Percentiles rank a stretch among this genome's conserved stretches.
phyloP scores from a whole-genome alignment of 1,140 invertebrate genomes.

The Marisa cornuarietis region DNA sequence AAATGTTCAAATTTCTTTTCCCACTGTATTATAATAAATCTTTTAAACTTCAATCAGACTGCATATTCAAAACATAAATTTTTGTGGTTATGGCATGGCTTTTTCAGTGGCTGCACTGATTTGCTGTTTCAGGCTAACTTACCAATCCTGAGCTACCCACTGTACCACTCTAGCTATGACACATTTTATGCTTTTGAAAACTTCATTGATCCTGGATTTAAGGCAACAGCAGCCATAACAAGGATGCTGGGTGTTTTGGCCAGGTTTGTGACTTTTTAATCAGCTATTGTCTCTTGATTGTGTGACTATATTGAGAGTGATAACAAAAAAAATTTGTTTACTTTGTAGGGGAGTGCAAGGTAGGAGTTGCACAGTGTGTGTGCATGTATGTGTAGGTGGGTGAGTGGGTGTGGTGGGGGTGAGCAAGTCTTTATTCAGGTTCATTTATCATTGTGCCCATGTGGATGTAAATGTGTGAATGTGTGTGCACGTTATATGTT shows the following conservation, averaged over 20 bases:
- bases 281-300: too few species aligned
- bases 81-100: too few species aligned
- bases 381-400: constrained; percentile 5
- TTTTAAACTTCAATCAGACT: constrained; percentile 9
- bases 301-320: too few species aligned
- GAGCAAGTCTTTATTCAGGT: too few species aligned
- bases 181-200: constrained; percentile 59
- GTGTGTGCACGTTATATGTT: too few species aligned
- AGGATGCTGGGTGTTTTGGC: constrained; percentile 28
- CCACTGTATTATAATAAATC: constrained; percentile 14
- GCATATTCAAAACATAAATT: too few species aligned
- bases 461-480: too few species aligned
- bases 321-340: too few species aligned
- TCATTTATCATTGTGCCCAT: neutral
- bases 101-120: too few species aligned
- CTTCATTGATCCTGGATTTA: constrained; percentile 60
- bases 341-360: too few species aligned
- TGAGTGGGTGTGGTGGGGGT: neutral
- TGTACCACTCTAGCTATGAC: constrained; percentile 67
- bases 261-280: constrained; percentile 18
- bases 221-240: constrained; percentile 24
- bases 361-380: neutral
- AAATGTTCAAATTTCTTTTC: too few species aligned
- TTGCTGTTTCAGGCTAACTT: constrained; percentile 22
- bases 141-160: constrained; percentile 57